Evolutionary conservation across 1,140 invertebrate species (phyloP).

Genomic region (Palaemon carinicauda): DNA sequence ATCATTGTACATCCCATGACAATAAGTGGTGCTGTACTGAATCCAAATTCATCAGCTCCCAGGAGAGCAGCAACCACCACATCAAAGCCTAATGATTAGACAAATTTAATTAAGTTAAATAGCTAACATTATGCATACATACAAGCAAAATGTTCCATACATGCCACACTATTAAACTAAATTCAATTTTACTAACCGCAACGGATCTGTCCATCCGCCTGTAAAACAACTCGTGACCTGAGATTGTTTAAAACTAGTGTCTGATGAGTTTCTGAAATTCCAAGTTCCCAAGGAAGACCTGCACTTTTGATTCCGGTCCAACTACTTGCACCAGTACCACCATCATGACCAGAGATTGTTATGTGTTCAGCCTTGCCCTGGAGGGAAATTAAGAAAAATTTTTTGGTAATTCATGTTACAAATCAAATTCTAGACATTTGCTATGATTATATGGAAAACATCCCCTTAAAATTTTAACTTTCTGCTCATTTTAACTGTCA

Average conservation of each 20-base stretch:
- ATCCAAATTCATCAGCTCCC: slow-evolving; percentile 99
- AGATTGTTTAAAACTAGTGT: slow-evolving; percentile 92
- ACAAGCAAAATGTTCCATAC: neutral
- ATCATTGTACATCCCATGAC: slow-evolving; percentile 99
- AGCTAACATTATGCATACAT: neutral
- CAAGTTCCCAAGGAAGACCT: slow-evolving; percentile 93
- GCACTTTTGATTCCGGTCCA: slow-evolving; percentile 81
- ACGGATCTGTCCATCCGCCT: slow-evolving; percentile 93
- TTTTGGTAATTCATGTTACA: neutral
- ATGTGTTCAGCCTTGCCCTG: slow-evolving; percentile 98
- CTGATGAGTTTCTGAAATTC: slow-evolving; percentile 97
- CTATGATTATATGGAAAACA: neutral
- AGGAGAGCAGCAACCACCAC: slow-evolving; percentile 94
- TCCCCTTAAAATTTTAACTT: no score
- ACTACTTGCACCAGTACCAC: slow-evolving; percentile 96
- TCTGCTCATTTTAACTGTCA: no score
- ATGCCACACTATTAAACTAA: neutral
- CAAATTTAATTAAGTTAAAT: neutral
- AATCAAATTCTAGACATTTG: neutral
- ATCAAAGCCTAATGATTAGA: slow-evolving; percentile 78
- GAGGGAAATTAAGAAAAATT: neutral
- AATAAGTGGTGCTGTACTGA: slow-evolving; percentile 97
- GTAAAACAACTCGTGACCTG: slow-evolving; percentile 90
- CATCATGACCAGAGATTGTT: slow-evolving; percentile 98
- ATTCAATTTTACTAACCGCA: slow-evolving; percentile 69